Evolutionary conservation across 2,888 invertebrate species (phyloP), one percentile per base, ranked within the genome.

Genomic region (Tyria jacobaeae): DNA sequence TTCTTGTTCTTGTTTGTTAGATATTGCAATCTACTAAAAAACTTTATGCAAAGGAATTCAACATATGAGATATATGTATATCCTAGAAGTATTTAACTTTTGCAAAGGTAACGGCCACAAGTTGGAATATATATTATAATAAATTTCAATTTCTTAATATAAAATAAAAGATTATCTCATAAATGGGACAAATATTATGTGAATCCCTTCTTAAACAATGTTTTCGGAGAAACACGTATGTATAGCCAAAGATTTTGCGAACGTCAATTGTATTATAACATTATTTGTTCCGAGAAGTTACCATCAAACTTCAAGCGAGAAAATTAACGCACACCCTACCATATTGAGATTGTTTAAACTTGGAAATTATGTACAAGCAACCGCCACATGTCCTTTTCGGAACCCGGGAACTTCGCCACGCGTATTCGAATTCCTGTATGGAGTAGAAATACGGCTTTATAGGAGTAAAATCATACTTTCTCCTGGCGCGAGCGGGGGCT

Each of bases 401-500:
- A 87, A 86, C 87, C 88, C 88, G 89, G 86, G 88, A 91, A 90
- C 89, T 92, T 91, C 86, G 84, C 83, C 79, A 77, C 87, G 89
- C 91, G 89, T 89, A 91, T 90, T 93, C 90, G 91, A 92, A 94
- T 94, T 92, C 92, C 93, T 92, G 91, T 93, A 92, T 93, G 92
- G 89, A 93, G 93, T 93, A 92, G 94, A 92, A 94, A 93, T 94
- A 92, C 93, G 91, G 92, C 92, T 93, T 94, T 94, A 93, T 93
- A 90, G 92, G 93, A 93, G 92, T 91, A 93, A 93, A 94, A 93
- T 94, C 94, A 92, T 93, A 94, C 93, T 94, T 94, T 94, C 93
- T 92, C 93, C 87, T 88, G 85, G 81, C 88, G 86, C 87, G 88
- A 79, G 88, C 76, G 89, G 85, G 89, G 88, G 88, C 87, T 76